Conservation (phyloP, 2,888 invertebrate species). For the Matsumyia berberina region DNA sequence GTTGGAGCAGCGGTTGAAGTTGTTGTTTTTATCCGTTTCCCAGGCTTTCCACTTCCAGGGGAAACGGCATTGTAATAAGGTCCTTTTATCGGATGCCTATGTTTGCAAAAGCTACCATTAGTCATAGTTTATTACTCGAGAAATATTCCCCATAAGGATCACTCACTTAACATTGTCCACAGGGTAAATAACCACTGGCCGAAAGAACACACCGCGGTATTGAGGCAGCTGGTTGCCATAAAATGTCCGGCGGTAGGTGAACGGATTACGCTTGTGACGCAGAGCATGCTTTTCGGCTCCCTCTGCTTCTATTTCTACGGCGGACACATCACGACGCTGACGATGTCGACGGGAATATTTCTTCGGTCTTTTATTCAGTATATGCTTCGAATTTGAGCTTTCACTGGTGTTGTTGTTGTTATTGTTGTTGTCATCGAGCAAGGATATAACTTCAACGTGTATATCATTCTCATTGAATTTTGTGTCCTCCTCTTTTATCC, state of each 20-base stretch:
- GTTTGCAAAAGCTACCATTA: neutral
- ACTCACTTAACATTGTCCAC: conserved; percentile 17
- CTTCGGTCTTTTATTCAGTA: conserved; percentile 79
- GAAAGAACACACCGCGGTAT: conserved; percentile 28
- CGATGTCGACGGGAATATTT: conserved; percentile 79
- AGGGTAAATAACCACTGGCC: conserved; percentile 1
- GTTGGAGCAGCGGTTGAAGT: neutral
- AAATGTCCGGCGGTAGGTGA: neutral
- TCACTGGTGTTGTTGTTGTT: conserved; percentile 11
- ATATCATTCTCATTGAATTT: conserved; percentile 74
- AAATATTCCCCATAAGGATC: neutral
- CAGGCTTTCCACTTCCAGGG: neutral
- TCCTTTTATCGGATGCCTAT: conserved; percentile 70
- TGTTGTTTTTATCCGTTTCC: neutral
- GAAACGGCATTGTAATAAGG: conserved; percentile 70
- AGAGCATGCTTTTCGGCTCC: neutral
- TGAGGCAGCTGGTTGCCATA: conserved; percentile 27
- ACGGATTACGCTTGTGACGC: conserved; percentile 52
- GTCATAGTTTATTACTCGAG: neutral
- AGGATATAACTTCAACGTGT: conserved; percentile 77
- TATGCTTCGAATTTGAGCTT: conserved; percentile 73
- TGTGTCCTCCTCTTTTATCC: conserved; percentile 60
- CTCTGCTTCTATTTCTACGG: neutral
- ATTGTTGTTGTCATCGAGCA: conserved; percentile 60
- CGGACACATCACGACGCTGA: conserved; percentile 78